A percentile compares a stretch with the other conserved stretches of the same genome.
Evolutionary conservation across 2,888 invertebrate species (phyloP).

Genomic region (Actias luna): DNA sequence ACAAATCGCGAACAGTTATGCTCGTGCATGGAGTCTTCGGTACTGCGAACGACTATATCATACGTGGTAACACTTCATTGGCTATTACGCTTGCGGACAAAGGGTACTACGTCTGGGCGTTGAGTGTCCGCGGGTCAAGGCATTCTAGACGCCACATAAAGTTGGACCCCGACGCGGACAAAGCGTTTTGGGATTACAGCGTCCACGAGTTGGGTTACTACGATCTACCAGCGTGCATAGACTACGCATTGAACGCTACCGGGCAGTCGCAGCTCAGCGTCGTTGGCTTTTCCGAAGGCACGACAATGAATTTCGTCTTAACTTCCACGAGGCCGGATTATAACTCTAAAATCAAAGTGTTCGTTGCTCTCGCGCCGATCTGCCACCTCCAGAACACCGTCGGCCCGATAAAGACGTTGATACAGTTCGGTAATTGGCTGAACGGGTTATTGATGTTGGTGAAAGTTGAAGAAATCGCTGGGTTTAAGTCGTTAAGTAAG

Average conservation of each 20-base stretch:
- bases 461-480: slow-evolving; percentile 13
- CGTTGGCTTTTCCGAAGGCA: slow-evolving; percentile 86
- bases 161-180: slow-evolving; percentile 43
- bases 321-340: slow-evolving; percentile 75
- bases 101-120: slow-evolving; percentile 45
- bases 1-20: slow-evolving; percentile 30
- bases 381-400: slow-evolving; percentile 33
- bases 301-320: slow-evolving; percentile 77
- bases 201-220: slow-evolving; percentile 84
- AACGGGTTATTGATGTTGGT: background rate
- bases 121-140: slow-evolving; percentile 52
- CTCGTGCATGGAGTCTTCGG: slow-evolving; percentile 41
- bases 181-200: slow-evolving; percentile 71
- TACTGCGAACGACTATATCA: slow-evolving; percentile 37
- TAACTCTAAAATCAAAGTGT: slow-evolving; percentile 77
- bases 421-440: slow-evolving; percentile 4
- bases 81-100: slow-evolving; percentile 30
- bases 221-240: slow-evolving; percentile 84
- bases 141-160: slow-evolving; percentile 80
- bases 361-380: slow-evolving; percentile 55
- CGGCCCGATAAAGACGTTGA: slow-evolving; percentile 8
- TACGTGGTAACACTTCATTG: slow-evolving; percentile 39
- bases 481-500: slow-evolving; percentile 22
- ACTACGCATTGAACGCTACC: slow-evolving; percentile 54
- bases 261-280: slow-evolving; percentile 77